Percentiles rank a stretch among this genome's conserved stretches.
phyloP scores from a whole-genome alignment of 1,140 invertebrate species.

The Solen grandis region DNA sequence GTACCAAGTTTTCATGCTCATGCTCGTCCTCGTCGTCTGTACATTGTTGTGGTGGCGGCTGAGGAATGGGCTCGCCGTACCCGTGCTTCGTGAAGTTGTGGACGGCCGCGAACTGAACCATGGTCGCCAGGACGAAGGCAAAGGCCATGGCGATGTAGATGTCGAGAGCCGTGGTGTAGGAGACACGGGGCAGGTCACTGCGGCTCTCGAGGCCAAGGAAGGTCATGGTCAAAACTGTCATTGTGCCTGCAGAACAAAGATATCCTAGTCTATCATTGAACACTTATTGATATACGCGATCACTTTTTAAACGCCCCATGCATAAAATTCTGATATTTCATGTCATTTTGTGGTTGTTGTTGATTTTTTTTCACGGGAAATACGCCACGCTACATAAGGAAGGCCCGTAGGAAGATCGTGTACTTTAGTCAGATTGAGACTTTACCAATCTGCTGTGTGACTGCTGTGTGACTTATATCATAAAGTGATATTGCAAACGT shows the following conservation, averaged over 20 bases:
- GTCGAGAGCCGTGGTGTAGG: conserved; percentile 93
- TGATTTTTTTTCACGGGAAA: too few species aligned
- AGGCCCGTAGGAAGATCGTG: too few species aligned
- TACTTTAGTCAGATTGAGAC: too few species aligned
- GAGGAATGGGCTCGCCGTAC: conserved; percentile 85
- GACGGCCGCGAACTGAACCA: conserved; percentile 89
- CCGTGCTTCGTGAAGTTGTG: conserved; percentile 95
- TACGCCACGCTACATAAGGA: too few species aligned
- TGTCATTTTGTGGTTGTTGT: too few species aligned
- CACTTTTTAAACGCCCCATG: too few species aligned
- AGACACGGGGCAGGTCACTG: conserved; percentile 92
- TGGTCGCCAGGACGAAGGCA: conserved; percentile 92
- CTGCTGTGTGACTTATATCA: too few species aligned
- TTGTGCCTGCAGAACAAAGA: conserved; percentile 87
- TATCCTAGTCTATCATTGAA: too few species aligned
- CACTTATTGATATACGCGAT: too few species aligned
- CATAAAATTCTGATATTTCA: too few species aligned
- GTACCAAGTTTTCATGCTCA: conserved; percentile 19
- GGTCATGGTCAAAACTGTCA: conserved; percentile 88
- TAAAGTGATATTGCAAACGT: too few species aligned
- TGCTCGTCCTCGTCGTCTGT: conserved; percentile 57
- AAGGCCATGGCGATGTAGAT: conserved; percentile 94
- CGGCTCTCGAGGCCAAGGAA: conserved; percentile 94
- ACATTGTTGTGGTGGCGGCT: conserved; percentile 42
- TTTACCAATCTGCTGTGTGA: too few species aligned